phyloP scores from a whole-genome alignment of 2,113 vertebrate genomes.

The Pedetes capensis region DNA sequence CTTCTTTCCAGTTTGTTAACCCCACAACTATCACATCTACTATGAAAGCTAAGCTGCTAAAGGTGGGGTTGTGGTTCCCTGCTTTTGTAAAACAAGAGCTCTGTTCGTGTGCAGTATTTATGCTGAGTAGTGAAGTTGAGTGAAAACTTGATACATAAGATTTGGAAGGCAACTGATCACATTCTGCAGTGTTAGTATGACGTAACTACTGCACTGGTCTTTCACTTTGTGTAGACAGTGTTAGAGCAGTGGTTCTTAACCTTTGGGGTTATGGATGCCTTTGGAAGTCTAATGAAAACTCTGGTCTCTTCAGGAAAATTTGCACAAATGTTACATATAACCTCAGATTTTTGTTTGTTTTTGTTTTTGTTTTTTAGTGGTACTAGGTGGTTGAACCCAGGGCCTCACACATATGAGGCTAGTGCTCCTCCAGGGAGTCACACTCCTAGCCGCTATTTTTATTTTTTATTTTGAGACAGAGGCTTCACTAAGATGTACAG shows the following conservation, averaged over 20 bases:
- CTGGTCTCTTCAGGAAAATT: background rate
- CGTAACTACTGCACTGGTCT: background rate
- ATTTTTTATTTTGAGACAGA: too few species aligned
- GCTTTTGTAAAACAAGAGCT: background rate
- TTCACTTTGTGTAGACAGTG: background rate
- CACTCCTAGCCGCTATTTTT: too few species aligned
- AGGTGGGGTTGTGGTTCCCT: slow-evolving; percentile 84
- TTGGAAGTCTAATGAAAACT: slow-evolving; percentile 9
- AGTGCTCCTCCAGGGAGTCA: too few species aligned
- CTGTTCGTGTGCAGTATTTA: background rate
- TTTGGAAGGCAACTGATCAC: background rate
- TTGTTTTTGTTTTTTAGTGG: too few species aligned
- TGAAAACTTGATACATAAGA: background rate
- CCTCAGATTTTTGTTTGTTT: too few species aligned
- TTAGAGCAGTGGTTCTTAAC: background rate
- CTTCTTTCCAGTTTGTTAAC: slow-evolving; percentile 95
- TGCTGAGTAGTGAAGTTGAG: background rate
- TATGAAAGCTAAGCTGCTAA: slow-evolving; percentile 96
- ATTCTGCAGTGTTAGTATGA: background rate
- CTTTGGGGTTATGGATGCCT: background rate
- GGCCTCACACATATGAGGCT: too few species aligned
- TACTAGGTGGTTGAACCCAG: too few species aligned
- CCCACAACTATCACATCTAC: slow-evolving; percentile 94
- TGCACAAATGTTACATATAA: background rate
- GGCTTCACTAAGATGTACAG: too few species aligned